phyloP scores from a whole-genome alignment of 2,797 vertebrate species.

The Poecilia picta region DNA sequence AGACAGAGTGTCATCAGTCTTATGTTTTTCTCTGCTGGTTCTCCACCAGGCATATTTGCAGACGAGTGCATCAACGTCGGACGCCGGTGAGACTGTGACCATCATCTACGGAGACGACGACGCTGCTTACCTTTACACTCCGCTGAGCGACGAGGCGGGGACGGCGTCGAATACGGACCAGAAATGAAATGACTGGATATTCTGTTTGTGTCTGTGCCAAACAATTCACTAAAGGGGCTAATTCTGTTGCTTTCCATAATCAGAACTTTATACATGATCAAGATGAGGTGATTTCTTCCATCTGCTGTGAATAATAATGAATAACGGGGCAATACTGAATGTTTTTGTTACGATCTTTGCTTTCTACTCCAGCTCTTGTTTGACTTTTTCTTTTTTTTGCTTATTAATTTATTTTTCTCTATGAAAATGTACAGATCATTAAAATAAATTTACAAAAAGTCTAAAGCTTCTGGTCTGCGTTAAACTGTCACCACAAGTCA shows the following conservation, averaged over 20 bases:
- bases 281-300: not conserved
- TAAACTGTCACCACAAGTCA: not conserved
- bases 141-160: slow-evolving; percentile 42
- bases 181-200: not conserved
- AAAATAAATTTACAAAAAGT: slow-evolving; percentile 10
- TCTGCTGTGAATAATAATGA: slow-evolving; percentile 31
- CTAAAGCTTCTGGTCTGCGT: not conserved
- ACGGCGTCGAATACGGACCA: slow-evolving; percentile 25
- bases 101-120: slow-evolving; percentile 80
- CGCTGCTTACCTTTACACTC: slow-evolving; percentile 68
- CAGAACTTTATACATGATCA: not conserved
- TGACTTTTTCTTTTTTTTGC: slow-evolving; percentile 4
- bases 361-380: not conserved
- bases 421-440: slow-evolving; percentile 30
- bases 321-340: slow-evolving; percentile 20
- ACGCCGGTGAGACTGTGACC: slow-evolving; percentile 72
- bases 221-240: not conserved
- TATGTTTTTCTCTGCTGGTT: not conserved
- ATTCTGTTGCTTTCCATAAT: slow-evolving; percentile 5
- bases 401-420: slow-evolving; percentile 32
- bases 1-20: too few relatives aligned
- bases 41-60: slow-evolving; percentile 72
- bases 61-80: slow-evolving; percentile 53
- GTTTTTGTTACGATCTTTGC: slow-evolving; percentile 14
- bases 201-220: slow-evolving; percentile 17